These are phyloP conservation scores for Eulemur mongoz DNA, from an alignment of 2,797 vertebrate genomes.

Conservation along the genomic window DNA sequence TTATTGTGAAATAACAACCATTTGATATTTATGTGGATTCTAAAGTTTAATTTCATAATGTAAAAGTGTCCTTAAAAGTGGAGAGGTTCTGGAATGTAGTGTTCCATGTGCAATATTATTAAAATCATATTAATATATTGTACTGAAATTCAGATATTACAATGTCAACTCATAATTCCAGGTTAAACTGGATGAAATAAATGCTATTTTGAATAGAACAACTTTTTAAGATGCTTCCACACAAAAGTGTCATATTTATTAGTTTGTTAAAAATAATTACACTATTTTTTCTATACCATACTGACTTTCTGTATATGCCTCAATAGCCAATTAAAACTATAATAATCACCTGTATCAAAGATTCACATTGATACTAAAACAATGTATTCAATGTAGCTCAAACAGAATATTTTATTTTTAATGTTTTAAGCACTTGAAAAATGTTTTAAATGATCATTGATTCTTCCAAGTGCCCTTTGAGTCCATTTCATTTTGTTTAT, in stretches of 20 bases:
- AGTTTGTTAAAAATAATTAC: background rate
- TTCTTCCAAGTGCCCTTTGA: background rate
- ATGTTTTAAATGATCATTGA: background rate
- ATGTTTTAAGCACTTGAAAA: background rate
- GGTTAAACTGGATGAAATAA: slow-evolving; percentile 36
- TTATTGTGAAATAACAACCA: background rate
- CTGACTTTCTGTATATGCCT: background rate
- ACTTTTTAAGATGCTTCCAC: background rate
- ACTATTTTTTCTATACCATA: background rate
- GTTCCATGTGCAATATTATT: background rate
- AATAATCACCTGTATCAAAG: background rate
- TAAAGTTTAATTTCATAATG: background rate
- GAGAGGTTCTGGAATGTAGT: slow-evolving; percentile 31
- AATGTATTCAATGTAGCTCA: background rate
- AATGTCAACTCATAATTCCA: background rate
- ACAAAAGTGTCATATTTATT: background rate
- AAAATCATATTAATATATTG: background rate
- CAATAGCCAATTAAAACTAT: background rate
- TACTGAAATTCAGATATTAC: slow-evolving; percentile 42
- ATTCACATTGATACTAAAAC: background rate
- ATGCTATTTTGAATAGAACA: slow-evolving; percentile 35
- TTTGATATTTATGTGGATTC: background rate
- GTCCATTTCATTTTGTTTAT: background rate
- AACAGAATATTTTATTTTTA: slow-evolving; percentile 34
- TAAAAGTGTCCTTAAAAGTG: slow-evolving; percentile 48